These are phyloP conservation scores for Neoitamus cyanurus DNA, from an alignment of 2,888 invertebrate species.

Conservation along the genomic window DNA sequence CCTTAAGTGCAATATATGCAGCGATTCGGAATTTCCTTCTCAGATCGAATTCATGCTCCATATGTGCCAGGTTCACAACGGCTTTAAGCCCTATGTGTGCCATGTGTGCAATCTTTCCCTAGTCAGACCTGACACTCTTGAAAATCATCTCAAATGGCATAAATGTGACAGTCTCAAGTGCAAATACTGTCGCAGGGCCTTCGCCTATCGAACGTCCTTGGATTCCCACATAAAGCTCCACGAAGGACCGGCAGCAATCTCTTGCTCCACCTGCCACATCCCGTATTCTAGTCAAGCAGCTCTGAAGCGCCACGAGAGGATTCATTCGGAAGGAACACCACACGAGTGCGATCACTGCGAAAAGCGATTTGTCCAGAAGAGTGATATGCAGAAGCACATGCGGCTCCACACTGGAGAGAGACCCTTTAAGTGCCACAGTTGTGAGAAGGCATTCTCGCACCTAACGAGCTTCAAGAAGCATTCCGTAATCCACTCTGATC, in stretches of 20 bases:
- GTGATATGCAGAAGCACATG: conserved; percentile 47
- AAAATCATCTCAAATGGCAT: conserved; percentile 69
- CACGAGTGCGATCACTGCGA: conserved; percentile 49
- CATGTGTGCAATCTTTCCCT: conserved; percentile 68
- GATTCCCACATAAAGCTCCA: conserved; percentile 65
- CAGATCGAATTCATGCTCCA: conserved; percentile 34
- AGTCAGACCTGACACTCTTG: conserved; percentile 69
- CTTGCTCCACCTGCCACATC: conserved; percentile 46
- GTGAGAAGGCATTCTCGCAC: conserved; percentile 46
- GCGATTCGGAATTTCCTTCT: neutral
- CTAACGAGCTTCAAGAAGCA: conserved; percentile 46
- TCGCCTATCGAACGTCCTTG: conserved; percentile 67
- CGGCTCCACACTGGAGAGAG: conserved; percentile 51
- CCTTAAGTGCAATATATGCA: conserved; percentile 20
- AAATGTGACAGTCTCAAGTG: conserved; percentile 61
- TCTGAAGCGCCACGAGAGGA: conserved; percentile 38
- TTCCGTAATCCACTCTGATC: conserved; percentile 44
- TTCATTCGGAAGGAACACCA: conserved; percentile 47
- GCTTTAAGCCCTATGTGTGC: conserved; percentile 63
- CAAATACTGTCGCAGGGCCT: conserved; percentile 65
- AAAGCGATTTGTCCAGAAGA: conserved; percentile 47
- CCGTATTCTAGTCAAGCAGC: conserved; percentile 35
- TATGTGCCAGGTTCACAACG: conserved; percentile 36
- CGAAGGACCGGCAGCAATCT: conserved; percentile 13
- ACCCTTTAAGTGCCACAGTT: conserved; percentile 45